Percentiles rank a stretch among this genome's conserved stretches.
These are phyloP conservation scores for Drosophila buzzatii DNA, from an alignment of 2,888 invertebrate genomes.

Conservation along the genomic window DNA sequence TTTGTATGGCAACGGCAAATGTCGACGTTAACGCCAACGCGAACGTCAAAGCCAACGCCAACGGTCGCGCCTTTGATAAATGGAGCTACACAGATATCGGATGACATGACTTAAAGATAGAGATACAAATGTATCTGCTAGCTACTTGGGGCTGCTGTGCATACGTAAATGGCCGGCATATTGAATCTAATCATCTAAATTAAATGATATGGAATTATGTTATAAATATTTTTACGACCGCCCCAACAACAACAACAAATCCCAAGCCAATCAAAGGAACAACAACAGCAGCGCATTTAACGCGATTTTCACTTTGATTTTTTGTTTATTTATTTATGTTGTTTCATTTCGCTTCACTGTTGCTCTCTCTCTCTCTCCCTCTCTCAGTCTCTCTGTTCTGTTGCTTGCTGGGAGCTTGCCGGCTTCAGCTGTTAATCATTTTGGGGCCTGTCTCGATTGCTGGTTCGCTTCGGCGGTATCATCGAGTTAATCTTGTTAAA, in stretches of 20 bases:
- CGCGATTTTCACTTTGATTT: slow-evolving; percentile 56
- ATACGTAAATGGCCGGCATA: slow-evolving; percentile 50
- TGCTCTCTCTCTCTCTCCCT: no score
- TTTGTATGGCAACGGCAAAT: neutral
- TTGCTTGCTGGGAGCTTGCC: slow-evolving; percentile 37
- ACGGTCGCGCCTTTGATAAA: slow-evolving; percentile 51
- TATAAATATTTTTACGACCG: slow-evolving; percentile 67
- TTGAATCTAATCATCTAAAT: slow-evolving; percentile 77
- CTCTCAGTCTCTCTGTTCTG: neutral
- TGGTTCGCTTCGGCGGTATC: slow-evolving; percentile 58
- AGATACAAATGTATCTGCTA: slow-evolving; percentile 67
- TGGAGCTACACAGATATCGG: slow-evolving; percentile 42
- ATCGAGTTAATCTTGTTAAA: slow-evolving; percentile 78
- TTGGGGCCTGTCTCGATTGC: slow-evolving; percentile 63
- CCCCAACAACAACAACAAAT: slow-evolving; percentile 31
- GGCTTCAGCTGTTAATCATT: slow-evolving; percentile 73
- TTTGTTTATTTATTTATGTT: slow-evolving; percentile 14
- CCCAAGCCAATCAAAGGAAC: slow-evolving; percentile 42
- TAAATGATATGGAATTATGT: slow-evolving; percentile 78
- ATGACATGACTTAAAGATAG: slow-evolving; percentile 44
- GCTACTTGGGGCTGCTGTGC: slow-evolving; percentile 54
- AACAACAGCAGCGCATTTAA: slow-evolving; percentile 47
- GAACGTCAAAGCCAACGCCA: slow-evolving; percentile 15
- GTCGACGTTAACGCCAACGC: slow-evolving; percentile 5
- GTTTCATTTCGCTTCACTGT: slow-evolving; percentile 14